Evolutionary conservation across 2,888 invertebrate species (phyloP), one percentile per base, ranked within the genome.

Genomic region (Melangyna quadrimaculata): DNA sequence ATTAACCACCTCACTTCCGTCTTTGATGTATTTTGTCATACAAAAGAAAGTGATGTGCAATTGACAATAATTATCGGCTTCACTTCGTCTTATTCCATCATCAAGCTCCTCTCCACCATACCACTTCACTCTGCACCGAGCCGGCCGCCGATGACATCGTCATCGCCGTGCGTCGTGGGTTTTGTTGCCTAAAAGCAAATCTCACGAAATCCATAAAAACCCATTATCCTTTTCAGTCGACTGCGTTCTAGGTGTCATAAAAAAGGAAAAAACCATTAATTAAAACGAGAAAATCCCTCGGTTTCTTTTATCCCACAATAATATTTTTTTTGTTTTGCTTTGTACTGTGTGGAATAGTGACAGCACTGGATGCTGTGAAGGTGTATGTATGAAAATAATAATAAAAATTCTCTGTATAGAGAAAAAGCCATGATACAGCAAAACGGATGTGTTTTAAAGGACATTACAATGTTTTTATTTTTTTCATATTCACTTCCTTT

Each of bases 1-100:
- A 67, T 37, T 59, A 17, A 43, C 73, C 27, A 48, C 27, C 61
- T 72, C 4, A 78, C 61, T 78, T 82, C 78, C 82, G 67, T 19
- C 77, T 82, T 78, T 69, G 70, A 82, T 82, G 77, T 78, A 78
- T 75, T 19, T 51, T 67, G 43, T 51, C 65, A 71, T 40, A 77
- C 71, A 82, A 82, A 77, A 67, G 72, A 78, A 78, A 78, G 78
- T 84, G 84, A 84, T 79, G 79, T 71, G 79, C 84, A 79, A 84
- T 84, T 84, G 84, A 84, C 67, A 79, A 84, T 75, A 79, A 84
- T 79, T 79, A 79, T 72, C 83, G 79, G 43, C 75, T 71, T 84
- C 84, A 71, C 55, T 78, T 70, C 35, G 22, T 37, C 57, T 59
- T 59, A 32, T 22, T 59, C 7, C 14, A 51, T 51, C 14, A 27